A percentile compares a stretch with the other conserved stretches of the same genome.
These are phyloP conservation scores for Bombus superbus DNA, from an alignment of 1,140 invertebrate genomes.

Conservation along the genomic window DNA sequence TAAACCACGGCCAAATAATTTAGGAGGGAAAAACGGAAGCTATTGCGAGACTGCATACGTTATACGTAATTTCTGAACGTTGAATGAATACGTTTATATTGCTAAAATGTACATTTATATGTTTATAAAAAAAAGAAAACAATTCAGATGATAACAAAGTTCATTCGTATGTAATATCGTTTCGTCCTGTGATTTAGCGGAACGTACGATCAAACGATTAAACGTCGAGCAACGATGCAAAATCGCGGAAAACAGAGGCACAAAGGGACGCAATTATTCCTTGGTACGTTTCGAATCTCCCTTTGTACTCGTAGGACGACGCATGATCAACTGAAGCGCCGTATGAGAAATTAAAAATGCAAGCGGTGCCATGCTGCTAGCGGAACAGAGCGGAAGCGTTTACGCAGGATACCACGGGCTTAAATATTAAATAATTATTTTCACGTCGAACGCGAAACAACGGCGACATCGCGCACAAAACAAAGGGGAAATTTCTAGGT, in stretches of 20 bases:
- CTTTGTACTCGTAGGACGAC: background rate
- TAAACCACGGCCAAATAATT: background rate
- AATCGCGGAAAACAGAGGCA: background rate
- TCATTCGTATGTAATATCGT: background rate
- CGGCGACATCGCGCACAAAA: background rate
- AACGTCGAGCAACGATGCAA: background rate
- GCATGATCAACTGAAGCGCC: background rate
- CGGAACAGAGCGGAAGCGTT: background rate
- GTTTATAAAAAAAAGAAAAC: background rate
- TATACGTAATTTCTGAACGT: rapidly evolving
- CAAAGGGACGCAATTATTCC: constrained; percentile 12
- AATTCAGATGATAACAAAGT: background rate
- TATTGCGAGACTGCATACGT: background rate
- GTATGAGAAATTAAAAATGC: constrained; percentile 32
- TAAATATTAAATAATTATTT: constrained; percentile 35
- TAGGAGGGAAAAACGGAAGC: background rate
- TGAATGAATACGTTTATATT: background rate
- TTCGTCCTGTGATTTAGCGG: background rate
- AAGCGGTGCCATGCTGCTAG: background rate
- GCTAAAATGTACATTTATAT: background rate
- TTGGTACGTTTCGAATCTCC: background rate
- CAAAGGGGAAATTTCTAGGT: background rate
- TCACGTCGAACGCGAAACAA: background rate
- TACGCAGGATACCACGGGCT: background rate
- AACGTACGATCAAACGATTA: background rate